Base-by-base conservation (phyloP, 2,113 vertebrate species). In the Rhineura floridana region DNA sequence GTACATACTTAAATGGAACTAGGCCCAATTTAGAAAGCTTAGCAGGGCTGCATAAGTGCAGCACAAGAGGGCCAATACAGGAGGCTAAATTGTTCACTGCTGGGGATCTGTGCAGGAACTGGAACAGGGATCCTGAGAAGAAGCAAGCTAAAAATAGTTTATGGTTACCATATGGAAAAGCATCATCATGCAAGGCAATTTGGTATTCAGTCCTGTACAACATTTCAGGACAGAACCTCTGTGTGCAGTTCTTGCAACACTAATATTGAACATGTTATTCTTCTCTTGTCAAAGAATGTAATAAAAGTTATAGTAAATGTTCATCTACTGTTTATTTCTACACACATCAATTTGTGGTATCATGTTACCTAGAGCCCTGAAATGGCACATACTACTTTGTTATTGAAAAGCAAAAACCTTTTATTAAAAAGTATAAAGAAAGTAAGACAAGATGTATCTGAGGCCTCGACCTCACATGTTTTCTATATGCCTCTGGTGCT, bases 361-460 rank as follows among this genome's bases (percentile, higher is more conserved):
- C 42, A n/a, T 65, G 36, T 17, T 70, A 70, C 44, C 30, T 21
- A 15, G 30, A 83, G 28, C 63, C 30, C 44, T 69, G 30, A 83
- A 83, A 33, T 21, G 19, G 33, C 44, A 69, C 81, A 70, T 23
- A 70, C 30, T 70, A 36, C 30, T 50, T 48, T n/a, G 81, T 83
- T 70, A 59, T 25, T 75, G 39, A 13, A 75, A 21, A 62, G 17
- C 72, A 39, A 62, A 75, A 55, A 42, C 21, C 50, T 85, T 62
- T 85, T 85, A 76, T 73, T 42, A 84, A 84, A 72, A 55, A 36
- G 25, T 85, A 65, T 77, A 63, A 85, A 85, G 42, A 46, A 77
- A 55, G n/a, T 1, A 23, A 52, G 83, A 76, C 83, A 85, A 46
- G 39, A 63, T 44, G 8, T 3, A 1, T 63, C 15, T 75, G 52